A percentile compares a stretch with the other conserved stretches of the same genome.
phyloP scores from a whole-genome alignment of 2,797 vertebrate species.

The Pristis pectinata region DNA sequence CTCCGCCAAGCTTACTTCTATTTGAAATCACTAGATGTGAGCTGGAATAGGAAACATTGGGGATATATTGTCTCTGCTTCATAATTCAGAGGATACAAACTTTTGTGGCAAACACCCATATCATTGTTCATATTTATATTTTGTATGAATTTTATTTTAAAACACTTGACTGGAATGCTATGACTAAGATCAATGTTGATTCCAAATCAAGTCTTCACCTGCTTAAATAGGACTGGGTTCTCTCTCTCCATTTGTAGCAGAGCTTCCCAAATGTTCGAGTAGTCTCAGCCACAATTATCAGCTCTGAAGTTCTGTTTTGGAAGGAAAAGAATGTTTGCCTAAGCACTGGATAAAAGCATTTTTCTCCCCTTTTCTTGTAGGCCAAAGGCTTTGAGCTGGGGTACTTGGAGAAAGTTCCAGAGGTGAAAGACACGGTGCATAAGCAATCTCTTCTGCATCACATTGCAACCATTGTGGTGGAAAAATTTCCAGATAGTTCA shows the following conservation, averaged over 20 bases:
- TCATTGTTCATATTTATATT: neutral
- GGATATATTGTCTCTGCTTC: neutral
- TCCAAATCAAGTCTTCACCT: neutral
- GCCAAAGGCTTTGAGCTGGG: constrained; percentile 95
- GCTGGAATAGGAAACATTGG: neutral
- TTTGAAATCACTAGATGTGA: neutral
- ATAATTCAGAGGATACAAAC: neutral
- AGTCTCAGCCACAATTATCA: neutral
- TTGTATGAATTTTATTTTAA: neutral
- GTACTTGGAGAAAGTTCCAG: constrained; percentile 97
- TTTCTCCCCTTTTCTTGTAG: constrained; percentile 53
- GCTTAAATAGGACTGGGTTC: neutral
- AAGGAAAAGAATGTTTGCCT: neutral
- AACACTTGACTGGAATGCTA: neutral
- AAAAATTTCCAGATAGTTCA: constrained; percentile 91
- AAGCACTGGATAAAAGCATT: neutral
- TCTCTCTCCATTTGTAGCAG: no score
- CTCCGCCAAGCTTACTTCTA: no score
- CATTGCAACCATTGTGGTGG: constrained; percentile 85
- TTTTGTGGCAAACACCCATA: no score
- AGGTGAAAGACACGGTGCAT: constrained; percentile 96
- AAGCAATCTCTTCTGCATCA: constrained; percentile 95
- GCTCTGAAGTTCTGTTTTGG: neutral
- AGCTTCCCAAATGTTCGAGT: neutral
- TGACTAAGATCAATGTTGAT: neutral